Evolutionary conservation across 2,888 invertebrate genomes (phyloP).

Genomic region (Acronicta psi): DNA sequence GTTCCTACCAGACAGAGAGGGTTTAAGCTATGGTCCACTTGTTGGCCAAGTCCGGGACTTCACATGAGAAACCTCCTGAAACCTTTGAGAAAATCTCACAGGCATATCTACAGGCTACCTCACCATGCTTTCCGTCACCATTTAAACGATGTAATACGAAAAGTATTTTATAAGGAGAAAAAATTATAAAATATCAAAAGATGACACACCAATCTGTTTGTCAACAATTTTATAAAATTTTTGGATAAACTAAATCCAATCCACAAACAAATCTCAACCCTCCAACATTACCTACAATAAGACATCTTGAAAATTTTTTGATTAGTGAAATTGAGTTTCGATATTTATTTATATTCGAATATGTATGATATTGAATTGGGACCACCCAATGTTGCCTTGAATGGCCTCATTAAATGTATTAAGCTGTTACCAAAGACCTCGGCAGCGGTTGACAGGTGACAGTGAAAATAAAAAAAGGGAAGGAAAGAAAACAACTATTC

Average conservation of each 20-base stretch:
- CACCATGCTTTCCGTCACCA: no score
- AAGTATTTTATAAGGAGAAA: constrained; percentile 17
- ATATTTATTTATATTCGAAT: constrained; percentile 48
- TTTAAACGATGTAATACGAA: no score
- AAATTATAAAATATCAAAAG: constrained; percentile 58
- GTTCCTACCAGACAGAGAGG: no score
- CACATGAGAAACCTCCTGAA: no score
- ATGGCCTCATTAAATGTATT: constrained; percentile 57
- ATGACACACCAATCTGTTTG: constrained; percentile 73
- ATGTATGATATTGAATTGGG: constrained; percentile 68
- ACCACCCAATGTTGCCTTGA: constrained; percentile 65
- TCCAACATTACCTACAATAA: not conserved
- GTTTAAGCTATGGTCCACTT: no score
- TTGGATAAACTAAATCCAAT: not conserved
- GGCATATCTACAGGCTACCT: no score
- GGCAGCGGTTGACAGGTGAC: constrained; percentile 66
- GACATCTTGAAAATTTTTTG: not conserved
- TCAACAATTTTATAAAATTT: constrained; percentile 42
- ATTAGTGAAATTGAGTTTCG: constrained; percentile 12
- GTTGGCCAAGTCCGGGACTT: no score
- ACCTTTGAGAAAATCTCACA: no score
- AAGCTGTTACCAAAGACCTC: constrained; percentile 62
- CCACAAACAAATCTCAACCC: constrained; percentile 7
- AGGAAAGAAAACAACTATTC: constrained; percentile 17
- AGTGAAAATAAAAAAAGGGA: constrained; percentile 28